A percentile compares a stretch with the other conserved stretches of the same genome.
Conservation (phyloP, 2,113 vertebrate genomes). For the Bostrychus sinensis region DNA sequence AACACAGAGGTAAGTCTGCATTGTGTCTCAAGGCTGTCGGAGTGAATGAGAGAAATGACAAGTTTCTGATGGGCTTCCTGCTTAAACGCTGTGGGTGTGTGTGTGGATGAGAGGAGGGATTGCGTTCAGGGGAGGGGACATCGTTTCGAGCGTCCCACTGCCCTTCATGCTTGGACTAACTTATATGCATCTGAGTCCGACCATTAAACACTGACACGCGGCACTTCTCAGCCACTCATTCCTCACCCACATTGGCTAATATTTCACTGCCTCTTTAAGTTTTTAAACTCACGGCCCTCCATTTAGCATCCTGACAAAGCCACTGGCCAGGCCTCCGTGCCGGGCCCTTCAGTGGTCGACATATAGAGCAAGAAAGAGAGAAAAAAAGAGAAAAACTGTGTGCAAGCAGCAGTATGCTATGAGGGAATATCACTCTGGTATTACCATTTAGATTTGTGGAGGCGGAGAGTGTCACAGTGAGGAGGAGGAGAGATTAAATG, state of each 20-base stretch:
- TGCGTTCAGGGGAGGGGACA: constrained; percentile 57
- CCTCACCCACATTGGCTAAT: constrained; percentile 94
- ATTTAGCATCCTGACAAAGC: constrained; percentile 88
- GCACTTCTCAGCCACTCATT: constrained; percentile 94
- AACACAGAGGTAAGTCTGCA: constrained; percentile 98
- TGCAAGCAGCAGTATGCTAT: constrained; percentile 54
- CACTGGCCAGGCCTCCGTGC: constrained; percentile 52
- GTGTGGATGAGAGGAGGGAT: constrained; percentile 57
- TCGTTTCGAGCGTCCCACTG: constrained; percentile 90
- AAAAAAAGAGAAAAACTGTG: constrained; percentile 52
- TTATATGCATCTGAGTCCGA: constrained; percentile 96
- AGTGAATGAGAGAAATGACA: constrained; percentile 99
- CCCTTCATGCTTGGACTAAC: constrained; percentile 99
- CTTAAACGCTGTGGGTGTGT: constrained; percentile 78
- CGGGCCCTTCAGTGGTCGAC: constrained; percentile 24
- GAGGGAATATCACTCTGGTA: constrained; percentile 60
- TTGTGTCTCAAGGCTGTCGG: constrained; percentile 99
- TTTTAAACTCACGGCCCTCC: constrained; percentile 88
- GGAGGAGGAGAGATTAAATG: constrained; percentile 58
- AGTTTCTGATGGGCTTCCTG: constrained; percentile 98
- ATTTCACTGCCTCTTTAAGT: constrained; percentile 97
- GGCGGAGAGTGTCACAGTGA: constrained; percentile 21
- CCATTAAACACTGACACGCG: constrained; percentile 97
- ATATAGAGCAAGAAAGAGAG: constrained; percentile 1
- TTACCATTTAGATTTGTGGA: constrained; percentile 74